Percentiles rank a stretch among this genome's conserved stretches.
Conservation (phyloP, 2,797 vertebrate genomes). For the Scarus forsteni region DNA sequence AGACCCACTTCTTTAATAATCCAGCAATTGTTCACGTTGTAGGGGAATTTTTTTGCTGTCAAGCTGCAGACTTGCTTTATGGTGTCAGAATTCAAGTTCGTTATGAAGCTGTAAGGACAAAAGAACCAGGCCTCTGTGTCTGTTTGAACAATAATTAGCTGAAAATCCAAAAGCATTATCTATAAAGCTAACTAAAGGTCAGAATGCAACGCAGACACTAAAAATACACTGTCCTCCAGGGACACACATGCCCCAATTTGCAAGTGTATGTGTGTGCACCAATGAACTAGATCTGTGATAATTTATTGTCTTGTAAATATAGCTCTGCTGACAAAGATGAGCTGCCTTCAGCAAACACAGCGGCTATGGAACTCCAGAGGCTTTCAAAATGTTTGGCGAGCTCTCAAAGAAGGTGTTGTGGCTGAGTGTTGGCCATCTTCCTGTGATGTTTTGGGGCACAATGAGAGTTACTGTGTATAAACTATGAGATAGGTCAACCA, state of each 20-base stretch:
- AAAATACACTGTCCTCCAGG: constrained; percentile 74
- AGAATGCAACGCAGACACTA: constrained; percentile 72
- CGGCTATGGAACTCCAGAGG: constrained; percentile 56
- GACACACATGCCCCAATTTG: constrained; percentile 39
- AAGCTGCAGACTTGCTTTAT: constrained; percentile 3
- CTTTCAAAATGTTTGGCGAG: constrained; percentile 54
- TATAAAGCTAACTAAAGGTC: constrained; percentile 75
- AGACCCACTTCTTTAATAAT: no score
- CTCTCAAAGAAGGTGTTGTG: constrained; percentile 57
- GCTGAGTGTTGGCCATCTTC: constrained; percentile 38
- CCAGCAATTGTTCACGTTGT: no score
- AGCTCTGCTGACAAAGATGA: constrained; percentile 76
- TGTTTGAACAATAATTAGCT: constrained; percentile 62
- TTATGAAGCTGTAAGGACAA: constrained; percentile 19
- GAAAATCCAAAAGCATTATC: constrained; percentile 68
- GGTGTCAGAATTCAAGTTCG: constrained; percentile 5
- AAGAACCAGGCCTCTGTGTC: constrained; percentile 10
- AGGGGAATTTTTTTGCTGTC: background rate
- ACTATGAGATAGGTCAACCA: constrained; percentile 12
- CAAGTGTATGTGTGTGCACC: constrained; percentile 29
- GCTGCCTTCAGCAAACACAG: constrained; percentile 69
- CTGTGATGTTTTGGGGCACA: constrained; percentile 22
- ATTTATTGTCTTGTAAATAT: constrained; percentile 85
- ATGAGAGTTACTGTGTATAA: constrained; percentile 18
- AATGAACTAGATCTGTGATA: constrained; percentile 66